Conservation (phyloP, 2,888 invertebrate genomes). For the Machimus rusticus region DNA sequence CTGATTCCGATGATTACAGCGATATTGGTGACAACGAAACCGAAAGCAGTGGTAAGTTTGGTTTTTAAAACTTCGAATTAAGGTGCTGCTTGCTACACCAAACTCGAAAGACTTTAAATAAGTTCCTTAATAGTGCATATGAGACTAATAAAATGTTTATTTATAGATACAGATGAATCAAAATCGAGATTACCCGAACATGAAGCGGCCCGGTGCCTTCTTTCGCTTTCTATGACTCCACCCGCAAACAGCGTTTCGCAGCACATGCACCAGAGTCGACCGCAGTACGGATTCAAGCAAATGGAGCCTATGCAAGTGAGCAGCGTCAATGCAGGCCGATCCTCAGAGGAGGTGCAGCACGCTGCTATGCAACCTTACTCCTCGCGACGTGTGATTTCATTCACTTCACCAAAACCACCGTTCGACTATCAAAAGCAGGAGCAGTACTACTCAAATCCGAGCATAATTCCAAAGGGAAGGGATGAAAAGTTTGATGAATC, state of each 20-base stretch:
- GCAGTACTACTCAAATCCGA: constrained; percentile 63
- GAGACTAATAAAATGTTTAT: neutral
- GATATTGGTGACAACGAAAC: constrained; percentile 73
- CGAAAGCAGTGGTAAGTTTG: constrained; percentile 71
- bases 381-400: constrained; percentile 55
- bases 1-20: constrained; percentile 72
- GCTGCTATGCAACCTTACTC: neutral
- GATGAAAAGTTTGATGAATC: constrained; percentile 55
- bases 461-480: constrained; percentile 53
- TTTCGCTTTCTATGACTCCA: constrained; percentile 73
- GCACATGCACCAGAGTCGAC: constrained; percentile 50
- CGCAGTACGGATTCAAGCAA: constrained; percentile 52
- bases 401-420: constrained; percentile 61
- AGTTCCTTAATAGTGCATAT: neutral
- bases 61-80: neutral
- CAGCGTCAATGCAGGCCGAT: neutral
- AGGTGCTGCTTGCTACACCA: no score
- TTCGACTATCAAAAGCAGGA: constrained; percentile 63
- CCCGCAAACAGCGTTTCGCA: constrained; percentile 61
- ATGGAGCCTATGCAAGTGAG: neutral
- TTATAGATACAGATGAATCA: constrained; percentile 70
- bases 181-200: constrained; percentile 80
- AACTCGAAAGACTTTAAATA: neutral
- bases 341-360: neutral
- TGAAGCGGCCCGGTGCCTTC: constrained; percentile 83